These are phyloP conservation scores for Stylophora pistillata DNA, from an alignment of 64 coral and sea anemone genomes.

Conservation along the genomic window DNA sequence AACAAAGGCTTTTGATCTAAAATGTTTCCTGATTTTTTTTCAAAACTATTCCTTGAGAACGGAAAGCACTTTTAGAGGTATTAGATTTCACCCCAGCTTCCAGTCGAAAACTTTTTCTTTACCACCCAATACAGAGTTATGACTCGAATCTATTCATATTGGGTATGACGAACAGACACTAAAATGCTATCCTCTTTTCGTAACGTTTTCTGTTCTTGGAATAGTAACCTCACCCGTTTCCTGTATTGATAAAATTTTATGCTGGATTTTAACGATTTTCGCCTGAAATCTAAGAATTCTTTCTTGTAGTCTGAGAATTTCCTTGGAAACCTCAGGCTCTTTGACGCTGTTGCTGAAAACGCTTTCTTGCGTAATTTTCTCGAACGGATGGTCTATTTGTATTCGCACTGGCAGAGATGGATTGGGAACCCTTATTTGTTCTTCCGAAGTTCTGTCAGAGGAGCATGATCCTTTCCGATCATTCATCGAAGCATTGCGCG, in stretches of 20 bases:
- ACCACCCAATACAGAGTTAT: neutral
- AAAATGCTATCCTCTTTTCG: neutral
- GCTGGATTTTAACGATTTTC: slow-evolving; percentile 96
- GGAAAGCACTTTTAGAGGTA: too few relatives aligned
- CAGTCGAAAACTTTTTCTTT: neutral
- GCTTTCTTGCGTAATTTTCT: slow-evolving; percentile 46
- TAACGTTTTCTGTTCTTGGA: slow-evolving; percentile 2
- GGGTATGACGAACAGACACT: neutral
- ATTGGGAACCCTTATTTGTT: slow-evolving; percentile 1
- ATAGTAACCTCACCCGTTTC: slow-evolving; percentile 56
- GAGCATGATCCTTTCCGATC: neutral
- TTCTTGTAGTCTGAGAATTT: slow-evolving; percentile 96
- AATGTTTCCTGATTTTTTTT: neutral
- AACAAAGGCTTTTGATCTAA: too few relatives aligned
- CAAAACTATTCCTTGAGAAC: too few relatives aligned
- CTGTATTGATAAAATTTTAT: slow-evolving; percentile 89
- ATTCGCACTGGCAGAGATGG: slow-evolving; percentile 49
- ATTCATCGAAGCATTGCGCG: neutral
- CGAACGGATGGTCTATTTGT: slow-evolving; percentile 89
- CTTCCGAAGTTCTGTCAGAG: slow-evolving; percentile 25
- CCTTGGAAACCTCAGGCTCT: slow-evolving; percentile 61
- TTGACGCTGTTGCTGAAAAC: slow-evolving; percentile 27
- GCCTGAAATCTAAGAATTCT: slow-evolving; percentile 98
- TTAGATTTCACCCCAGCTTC: too few relatives aligned
- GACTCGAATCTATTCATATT: neutral